Percentiles rank a stretch among this genome's conserved stretches.
Evolutionary conservation across 2,888 invertebrate genomes (phyloP).

Genomic region (Ormyrus labotus): DNA sequence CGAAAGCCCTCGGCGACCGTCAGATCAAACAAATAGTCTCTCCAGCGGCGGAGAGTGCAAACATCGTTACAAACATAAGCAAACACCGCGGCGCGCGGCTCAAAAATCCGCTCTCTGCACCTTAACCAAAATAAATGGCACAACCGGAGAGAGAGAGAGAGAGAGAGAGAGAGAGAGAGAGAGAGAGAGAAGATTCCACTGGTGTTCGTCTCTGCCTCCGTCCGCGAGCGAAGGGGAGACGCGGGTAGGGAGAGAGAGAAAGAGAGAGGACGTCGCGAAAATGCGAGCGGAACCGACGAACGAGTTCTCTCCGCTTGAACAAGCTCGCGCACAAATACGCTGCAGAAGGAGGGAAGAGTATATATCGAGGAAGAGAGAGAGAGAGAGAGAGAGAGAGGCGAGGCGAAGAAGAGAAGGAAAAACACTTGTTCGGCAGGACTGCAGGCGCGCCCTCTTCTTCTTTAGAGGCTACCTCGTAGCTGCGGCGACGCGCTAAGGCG

Average conservation of each 20-base stretch:
- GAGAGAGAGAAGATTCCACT: neutral
- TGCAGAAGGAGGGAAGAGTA: neutral
- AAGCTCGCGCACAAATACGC: neutral
- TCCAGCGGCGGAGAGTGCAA: too few species aligned
- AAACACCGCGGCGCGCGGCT: neutral
- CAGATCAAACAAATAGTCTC: too few species aligned
- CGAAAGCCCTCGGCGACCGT: too few species aligned
- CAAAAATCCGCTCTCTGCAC: neutral
- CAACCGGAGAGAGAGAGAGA: neutral
- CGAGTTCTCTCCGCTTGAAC: slow-evolving; percentile 34
- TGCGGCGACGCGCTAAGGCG: neutral
- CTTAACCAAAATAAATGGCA: too few species aligned
- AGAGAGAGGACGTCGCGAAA: slow-evolving; percentile 43
- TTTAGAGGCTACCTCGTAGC: neutral
- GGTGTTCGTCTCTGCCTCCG: too few species aligned
- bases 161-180: neutral
- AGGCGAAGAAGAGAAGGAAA: slow-evolving; percentile 34
- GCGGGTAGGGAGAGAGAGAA: neutral
- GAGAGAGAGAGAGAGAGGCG: slow-evolving; percentile 17
- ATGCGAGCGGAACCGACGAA: slow-evolving; percentile 47
- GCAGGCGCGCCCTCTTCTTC: slow-evolving; percentile 34
- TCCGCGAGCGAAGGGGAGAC: neutral
- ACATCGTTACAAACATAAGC: neutral
- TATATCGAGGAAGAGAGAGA: neutral
- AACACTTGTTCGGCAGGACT: slow-evolving; percentile 45